Conservation (phyloP, 2,797 vertebrate species). For the Propithecus deckenii region DNA sequence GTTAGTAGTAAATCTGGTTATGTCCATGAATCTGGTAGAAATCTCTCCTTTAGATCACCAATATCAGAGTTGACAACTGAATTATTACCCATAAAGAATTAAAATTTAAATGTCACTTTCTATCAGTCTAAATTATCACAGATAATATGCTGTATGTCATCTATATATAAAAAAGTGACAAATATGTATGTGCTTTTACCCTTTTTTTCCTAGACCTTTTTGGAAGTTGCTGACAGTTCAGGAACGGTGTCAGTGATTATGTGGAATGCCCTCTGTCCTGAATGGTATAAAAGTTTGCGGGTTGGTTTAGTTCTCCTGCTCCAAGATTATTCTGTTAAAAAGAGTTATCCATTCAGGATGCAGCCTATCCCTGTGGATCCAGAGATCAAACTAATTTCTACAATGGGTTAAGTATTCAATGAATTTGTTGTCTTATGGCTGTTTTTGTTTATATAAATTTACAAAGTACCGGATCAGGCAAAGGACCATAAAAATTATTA, state of each 20-base stretch:
- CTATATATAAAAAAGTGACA: not conserved
- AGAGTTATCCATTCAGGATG: conserved; percentile 89
- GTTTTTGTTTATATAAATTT: conserved; percentile 53
- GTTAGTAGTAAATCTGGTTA: not conserved
- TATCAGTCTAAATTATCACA: not conserved
- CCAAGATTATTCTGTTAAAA: conserved; percentile 91
- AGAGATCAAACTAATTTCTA: conserved; percentile 88
- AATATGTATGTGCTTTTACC: not conserved
- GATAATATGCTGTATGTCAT: not conserved
- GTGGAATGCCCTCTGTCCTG: conserved; percentile 93
- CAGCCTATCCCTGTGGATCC: conserved; percentile 89
- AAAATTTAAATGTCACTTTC: not conserved
- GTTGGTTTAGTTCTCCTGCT: conserved; percentile 92
- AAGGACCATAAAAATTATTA: not conserved
- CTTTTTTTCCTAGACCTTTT: conserved; percentile 88
- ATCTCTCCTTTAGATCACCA: not conserved
- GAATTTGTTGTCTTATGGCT: conserved; percentile 47
- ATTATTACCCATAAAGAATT: not conserved
- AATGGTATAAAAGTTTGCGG: conserved; percentile 91
- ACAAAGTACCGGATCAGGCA: not conserved
- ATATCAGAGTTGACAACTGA: not conserved
- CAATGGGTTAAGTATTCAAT: conserved; percentile 89
- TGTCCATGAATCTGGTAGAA: not conserved
- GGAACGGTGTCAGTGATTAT: conserved; percentile 93
- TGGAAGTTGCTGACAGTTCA: conserved; percentile 95